Percentiles rank a stretch among this genome's conserved stretches.
Evolutionary conservation across 2,113 vertebrate genomes (phyloP).

Genomic region (Columba janthina): DNA sequence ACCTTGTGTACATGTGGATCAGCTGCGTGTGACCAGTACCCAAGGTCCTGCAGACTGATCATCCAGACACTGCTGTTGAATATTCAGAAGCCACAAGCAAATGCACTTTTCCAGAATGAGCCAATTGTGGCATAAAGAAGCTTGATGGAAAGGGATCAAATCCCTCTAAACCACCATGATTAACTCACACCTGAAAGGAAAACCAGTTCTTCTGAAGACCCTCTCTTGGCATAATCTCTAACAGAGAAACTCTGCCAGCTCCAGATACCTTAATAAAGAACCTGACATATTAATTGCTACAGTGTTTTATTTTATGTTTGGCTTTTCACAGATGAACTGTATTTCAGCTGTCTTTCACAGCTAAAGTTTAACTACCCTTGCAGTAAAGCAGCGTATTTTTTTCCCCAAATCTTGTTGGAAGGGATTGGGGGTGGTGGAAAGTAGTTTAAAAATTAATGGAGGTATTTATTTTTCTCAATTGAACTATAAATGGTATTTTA

Average conservation of each 20-base stretch:
- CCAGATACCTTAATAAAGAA: neutral
- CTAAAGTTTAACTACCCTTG: neutral
- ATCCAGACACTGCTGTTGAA: neutral
- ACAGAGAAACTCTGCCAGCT: neutral
- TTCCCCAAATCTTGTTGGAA: neutral
- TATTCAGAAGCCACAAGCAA: neutral
- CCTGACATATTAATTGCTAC: neutral
- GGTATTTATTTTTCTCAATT: neutral
- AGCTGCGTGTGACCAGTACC: too few relatives aligned
- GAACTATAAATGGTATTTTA: neutral
- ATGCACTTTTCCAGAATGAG: accelerated
- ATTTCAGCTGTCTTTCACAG: neutral
- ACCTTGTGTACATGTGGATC: neutral
- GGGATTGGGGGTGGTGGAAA: neutral
- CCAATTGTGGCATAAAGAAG: neutral
- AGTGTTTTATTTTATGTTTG: neutral
- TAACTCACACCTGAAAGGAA: neutral
- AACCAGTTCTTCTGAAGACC: neutral
- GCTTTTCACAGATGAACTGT: neutral
- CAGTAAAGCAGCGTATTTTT: neutral
- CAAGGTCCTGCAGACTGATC: too few relatives aligned
- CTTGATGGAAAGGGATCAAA: neutral
- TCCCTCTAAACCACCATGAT: neutral
- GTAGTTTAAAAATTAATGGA: neutral
- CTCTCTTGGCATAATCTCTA: neutral